Evolutionary conservation across 2,888 invertebrate species (phyloP), one percentile per base, ranked within the genome.

Genomic region (Amblyjoppa proteus): DNA sequence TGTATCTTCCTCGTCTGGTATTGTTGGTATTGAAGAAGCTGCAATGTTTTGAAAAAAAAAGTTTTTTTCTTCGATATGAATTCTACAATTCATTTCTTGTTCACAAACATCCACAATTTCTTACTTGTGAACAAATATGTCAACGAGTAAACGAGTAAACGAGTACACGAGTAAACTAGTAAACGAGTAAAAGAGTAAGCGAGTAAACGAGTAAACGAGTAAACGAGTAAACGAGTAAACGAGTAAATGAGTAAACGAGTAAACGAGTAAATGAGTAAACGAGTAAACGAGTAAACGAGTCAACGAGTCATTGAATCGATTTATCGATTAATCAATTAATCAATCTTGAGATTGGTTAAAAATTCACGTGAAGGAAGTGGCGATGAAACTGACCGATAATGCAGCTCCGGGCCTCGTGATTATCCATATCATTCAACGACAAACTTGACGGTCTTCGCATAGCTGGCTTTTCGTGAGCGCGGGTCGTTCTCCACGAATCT

Each of bases 381-480:
- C 11, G 31, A 66, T 31, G 38, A 53, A 25, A 82, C 75, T 79
- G 13, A 82, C 85, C 87, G 9, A 86, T 64, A 13, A 85, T 76
- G 38, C 85, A 88, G n/a, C 81, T 84, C 64, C 87, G 79, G 1
- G 87, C 77, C 51, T 88, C 87, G n/a, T 87, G 82, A 70, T 77
- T 85, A 56, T 86, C 87, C 13, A 88, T 74, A 68, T 88, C 88
- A 49, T 88, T 88, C 7, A 88, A 58, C 1, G 88, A 88, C 1
- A 97, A 94, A 20, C 97, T 97, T 0, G 95, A 95, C 9, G 97
- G 96, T 81, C 96, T 96, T 82, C 96, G 96, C 0, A 86, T 74
- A 0, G 58, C 34, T 38, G 71, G 45, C 31, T 85, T 85, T 45
- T 83, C 85, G 31, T 76, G 53, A 34, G 83, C 76, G 0, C 83